Base-by-base conservation (phyloP, 2,888 invertebrate species). In the Elegia similella region DNA sequence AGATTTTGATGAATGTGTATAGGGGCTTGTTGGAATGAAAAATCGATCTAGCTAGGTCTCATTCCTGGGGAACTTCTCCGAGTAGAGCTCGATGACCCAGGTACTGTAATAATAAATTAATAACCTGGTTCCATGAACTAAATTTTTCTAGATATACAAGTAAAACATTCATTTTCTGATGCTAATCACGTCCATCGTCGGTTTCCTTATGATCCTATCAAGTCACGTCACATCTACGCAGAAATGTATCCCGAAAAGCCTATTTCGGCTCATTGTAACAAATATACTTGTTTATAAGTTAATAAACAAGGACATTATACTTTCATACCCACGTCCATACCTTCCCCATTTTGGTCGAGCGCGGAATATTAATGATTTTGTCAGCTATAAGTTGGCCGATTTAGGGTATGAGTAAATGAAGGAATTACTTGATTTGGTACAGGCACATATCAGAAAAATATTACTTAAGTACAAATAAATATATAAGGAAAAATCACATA, bases 281-380 rank as follows among this genome's bases (percentile, higher is more conserved):
- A 55, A 55, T 55, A 55, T 48, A 48, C 48, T 56, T 56, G 48
- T 56, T 56, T 48, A 48, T 48, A 56, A 56, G 56, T 56, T 56
- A 56, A 48, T 56, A 56, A 38, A 55, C 46, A 16, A 16, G 30
- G 23, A 10, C 29, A 56, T 48, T 56, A 55, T 48, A 42, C 48
- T 56, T 48, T 48, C 48, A 56, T 56, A 42, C n/a, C 56, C 42
- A 56, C 42, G 56, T 48, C 23, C 29, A 47, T 56, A 42, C 48
- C 38, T 56, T 48, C 30, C 47, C 42, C 46, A 29, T 48, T 48
- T 48, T 13, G 42, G 34, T 17, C 56, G 48, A 42, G 56, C 13
- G 13, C 56, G 8, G 56, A 56, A 56, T 56, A 42, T 29, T 12
- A 56, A 56, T 55, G 54, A 30, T 42, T 48, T 46, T 32, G 55